These are phyloP conservation scores for Agrotis puta DNA, from an alignment of 2,888 invertebrate genomes.

Conservation along the genomic window DNA sequence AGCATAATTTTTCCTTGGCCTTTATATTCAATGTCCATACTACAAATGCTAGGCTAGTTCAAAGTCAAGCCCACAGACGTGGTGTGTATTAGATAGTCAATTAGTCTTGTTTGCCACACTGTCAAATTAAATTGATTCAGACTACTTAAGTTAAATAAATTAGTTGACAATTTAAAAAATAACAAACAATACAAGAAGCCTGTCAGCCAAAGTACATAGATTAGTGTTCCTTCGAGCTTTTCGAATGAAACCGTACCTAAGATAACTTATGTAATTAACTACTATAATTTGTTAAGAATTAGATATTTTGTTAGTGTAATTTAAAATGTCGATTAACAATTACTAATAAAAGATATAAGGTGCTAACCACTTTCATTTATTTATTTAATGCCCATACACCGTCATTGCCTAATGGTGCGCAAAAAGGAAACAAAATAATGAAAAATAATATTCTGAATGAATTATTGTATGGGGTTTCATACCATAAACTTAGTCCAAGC, in stretches of 20 bases:
- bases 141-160: conserved; percentile 44
- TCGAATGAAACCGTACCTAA: conserved; percentile 68
- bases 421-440: background rate
- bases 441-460: no score
- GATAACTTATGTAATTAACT: conserved; percentile 79
- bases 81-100: no score
- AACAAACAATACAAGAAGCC: conserved; percentile 41
- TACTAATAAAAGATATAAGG: conserved; percentile 74
- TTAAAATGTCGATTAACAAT: conserved; percentile 78
- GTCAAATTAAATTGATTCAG: conserved; percentile 51
- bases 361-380: conserved; percentile 59
- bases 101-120: conserved; percentile 14
- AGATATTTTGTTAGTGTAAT: conserved; percentile 79
- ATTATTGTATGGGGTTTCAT: no score
- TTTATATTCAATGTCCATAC: background rate
- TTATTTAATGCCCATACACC: conserved; percentile 22
- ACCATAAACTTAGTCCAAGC: no score
- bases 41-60: background rate
- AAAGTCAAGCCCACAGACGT: background rate
- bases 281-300: conserved; percentile 76
- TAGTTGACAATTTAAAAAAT: conserved; percentile 41
- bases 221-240: conserved; percentile 39
- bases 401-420: background rate
- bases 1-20: background rate
- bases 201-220: conserved; percentile 48